Conservation (phyloP, 2,113 vertebrate species). For the Genyomyrus donnyi region DNA sequence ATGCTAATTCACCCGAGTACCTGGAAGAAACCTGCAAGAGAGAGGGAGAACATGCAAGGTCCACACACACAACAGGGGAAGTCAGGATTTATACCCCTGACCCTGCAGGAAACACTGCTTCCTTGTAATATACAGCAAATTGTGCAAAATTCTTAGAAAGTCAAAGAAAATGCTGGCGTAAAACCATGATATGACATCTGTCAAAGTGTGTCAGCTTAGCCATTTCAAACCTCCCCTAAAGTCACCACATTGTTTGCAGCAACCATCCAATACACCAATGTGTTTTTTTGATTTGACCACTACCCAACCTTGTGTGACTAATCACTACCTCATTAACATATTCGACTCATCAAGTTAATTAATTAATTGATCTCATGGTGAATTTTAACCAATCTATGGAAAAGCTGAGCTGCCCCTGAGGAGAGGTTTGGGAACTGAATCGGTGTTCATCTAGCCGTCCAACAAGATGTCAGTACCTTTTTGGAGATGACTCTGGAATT, state of each 20-base stretch:
- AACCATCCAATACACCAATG: not conserved
- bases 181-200: not conserved
- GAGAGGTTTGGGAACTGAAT: not conserved
- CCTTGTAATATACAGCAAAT: not conserved
- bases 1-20: not conserved
- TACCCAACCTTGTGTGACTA: not conserved
- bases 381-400: not conserved
- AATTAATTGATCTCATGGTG: not conserved
- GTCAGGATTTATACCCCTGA: not conserved
- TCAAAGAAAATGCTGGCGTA: not conserved
- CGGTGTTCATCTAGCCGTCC: not conserved
- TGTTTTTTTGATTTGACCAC: not conserved
- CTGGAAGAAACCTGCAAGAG: not conserved
- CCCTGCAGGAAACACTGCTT: not conserved
- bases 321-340: not conserved
- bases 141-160: not conserved
- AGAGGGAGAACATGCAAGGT: not conserved
- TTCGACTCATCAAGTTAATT: not conserved
- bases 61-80: not conserved
- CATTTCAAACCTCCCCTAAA: not conserved
- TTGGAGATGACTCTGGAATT: not conserved
- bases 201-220: not conserved
- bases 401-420: not conserved
- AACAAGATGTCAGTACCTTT: not conserved
- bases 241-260: not conserved